Evolutionary conservation across 2,888 invertebrate species (phyloP).

Genomic region (Lysandra coridon): DNA sequence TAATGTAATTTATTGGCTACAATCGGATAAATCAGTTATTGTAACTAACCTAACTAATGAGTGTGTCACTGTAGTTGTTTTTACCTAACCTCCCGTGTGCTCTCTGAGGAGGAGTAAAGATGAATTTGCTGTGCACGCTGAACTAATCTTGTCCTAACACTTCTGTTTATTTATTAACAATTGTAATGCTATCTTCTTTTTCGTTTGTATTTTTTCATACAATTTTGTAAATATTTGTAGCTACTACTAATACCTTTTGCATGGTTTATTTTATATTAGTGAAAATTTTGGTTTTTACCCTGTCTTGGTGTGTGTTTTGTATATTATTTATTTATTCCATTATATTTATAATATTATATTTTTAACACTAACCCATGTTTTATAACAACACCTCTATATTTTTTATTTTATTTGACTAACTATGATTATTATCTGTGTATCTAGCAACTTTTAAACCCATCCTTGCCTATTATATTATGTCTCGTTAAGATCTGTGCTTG

Average conservation of each 20-base stretch:
- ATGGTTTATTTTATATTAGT: background rate
- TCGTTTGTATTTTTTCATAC: background rate
- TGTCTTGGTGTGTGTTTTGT: background rate
- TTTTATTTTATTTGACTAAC: background rate
- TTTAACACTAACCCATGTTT: background rate
- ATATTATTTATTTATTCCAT: background rate
- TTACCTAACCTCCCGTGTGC: conserved; percentile 64
- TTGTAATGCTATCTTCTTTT: background rate
- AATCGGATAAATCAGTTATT: conserved; percentile 11
- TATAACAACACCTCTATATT: background rate
- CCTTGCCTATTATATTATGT: background rate
- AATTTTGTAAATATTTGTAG: background rate
- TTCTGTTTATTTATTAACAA: background rate
- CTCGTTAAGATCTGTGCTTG: conserved; percentile 4
- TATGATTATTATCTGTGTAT: background rate
- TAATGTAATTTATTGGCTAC: conserved; percentile 6
- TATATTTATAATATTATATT: background rate
- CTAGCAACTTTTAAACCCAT: background rate
- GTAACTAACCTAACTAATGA: conserved; percentile 58
- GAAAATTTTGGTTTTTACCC: too few species aligned
- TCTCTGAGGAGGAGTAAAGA: conserved; percentile 72
- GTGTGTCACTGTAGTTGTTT: conserved; percentile 21
- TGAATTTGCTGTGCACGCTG: conserved; percentile 40
- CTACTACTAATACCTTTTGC: background rate
- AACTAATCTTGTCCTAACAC: conserved; percentile 22